Evolutionary conservation across 2,888 invertebrate species (phyloP).

Genomic region (Ecliptopera silaceata): DNA sequence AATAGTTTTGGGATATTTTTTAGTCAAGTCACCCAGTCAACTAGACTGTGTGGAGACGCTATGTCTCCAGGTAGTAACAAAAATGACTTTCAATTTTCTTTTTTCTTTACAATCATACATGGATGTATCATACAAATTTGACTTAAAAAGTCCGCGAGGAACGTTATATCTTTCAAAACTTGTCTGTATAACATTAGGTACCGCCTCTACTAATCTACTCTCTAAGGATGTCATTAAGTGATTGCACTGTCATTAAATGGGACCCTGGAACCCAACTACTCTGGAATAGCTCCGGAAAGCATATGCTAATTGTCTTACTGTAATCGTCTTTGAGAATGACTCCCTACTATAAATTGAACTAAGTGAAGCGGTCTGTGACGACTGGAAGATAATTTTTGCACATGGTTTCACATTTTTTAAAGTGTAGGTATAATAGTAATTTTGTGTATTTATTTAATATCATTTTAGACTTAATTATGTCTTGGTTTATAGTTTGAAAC

Average conservation of each 20-base stretch:
- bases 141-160: no score
- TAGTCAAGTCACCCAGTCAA: no score
- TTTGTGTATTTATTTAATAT: no score
- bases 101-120: no score
- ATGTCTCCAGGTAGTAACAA: no score
- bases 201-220: slow-evolving; percentile 1
- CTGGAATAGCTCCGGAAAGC: slow-evolving; percentile 16
- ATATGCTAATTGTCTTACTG: slow-evolving; percentile 17
- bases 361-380: background rate
- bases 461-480: no score
- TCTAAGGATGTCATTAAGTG: slow-evolving; percentile 15
- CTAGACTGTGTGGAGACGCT: no score
- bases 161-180: background rate
- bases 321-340: slow-evolving; percentile 11
- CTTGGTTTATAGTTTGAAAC: no score
- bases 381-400: background rate
- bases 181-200: background rate
- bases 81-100: no score
- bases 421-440: no score
- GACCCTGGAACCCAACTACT: slow-evolving; percentile 9
- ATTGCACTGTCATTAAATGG: slow-evolving; percentile 16
- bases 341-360: slow-evolving; percentile 1
- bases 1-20: no score
- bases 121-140: no score
- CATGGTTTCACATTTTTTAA: background rate